Conservation (phyloP, 2,113 vertebrate genomes). For the Meles meles region DNA sequence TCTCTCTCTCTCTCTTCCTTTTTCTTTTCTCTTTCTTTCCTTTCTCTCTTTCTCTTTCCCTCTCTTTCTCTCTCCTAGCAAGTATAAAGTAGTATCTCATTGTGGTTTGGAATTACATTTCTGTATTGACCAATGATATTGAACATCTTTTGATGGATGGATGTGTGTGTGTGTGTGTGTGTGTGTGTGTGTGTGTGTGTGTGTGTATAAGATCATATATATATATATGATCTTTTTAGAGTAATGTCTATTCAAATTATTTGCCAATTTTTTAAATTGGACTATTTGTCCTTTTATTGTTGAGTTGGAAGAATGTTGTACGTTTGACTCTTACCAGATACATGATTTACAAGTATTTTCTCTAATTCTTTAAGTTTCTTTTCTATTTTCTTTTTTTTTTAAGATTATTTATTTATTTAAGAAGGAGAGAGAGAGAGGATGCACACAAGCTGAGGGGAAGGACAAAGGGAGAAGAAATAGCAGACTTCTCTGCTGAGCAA, state of each 20-base stretch:
- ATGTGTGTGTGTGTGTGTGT: too few relatives aligned
- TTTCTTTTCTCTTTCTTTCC: neutral
- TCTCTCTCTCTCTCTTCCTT: neutral
- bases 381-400: neutral
- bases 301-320: neutral
- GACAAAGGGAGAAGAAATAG: neutral
- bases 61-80: neutral
- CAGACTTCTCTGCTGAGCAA: neutral
- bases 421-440: neutral
- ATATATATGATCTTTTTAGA: neutral
- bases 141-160: neutral
- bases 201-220: too few relatives aligned
- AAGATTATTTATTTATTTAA: neutral
- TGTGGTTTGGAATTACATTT: neutral
- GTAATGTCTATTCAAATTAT: neutral
- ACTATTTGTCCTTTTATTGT: neutral
- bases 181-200: too few relatives aligned
- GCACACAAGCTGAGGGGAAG: neutral
- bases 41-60: neutral
- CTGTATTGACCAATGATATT: neutral
- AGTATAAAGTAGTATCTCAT: neutral
- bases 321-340: neutral
- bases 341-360: too few relatives aligned
- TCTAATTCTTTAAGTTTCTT: neutral
- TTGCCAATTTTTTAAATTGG: neutral